These are phyloP conservation scores for Phainopepla nitens DNA, from an alignment of 2,113 vertebrate species.

Conservation along the genomic window DNA sequence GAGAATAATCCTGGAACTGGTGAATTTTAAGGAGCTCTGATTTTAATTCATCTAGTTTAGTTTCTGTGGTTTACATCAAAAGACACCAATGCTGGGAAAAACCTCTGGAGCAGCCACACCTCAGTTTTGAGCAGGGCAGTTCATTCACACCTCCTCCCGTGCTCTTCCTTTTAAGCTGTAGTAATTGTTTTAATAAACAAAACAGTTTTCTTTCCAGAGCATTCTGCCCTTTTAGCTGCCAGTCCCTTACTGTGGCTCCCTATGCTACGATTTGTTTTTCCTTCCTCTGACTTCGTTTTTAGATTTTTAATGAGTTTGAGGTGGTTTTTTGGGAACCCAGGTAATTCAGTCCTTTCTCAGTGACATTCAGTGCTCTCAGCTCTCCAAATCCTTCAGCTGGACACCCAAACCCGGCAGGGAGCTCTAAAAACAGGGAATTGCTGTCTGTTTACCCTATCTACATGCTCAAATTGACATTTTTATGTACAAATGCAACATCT, in stretches of 20 bases:
- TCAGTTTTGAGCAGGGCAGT: conserved; percentile 31
- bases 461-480: background rate
- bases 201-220: conserved; percentile 34
- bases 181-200: conserved; percentile 59
- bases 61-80: conserved; percentile 69
- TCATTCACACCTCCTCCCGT: conserved; percentile 47
- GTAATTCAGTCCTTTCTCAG: background rate
- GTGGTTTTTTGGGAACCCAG: background rate
- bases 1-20: conserved; percentile 35
- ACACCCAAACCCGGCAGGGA: background rate
- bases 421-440: background rate
- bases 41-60: conserved; percentile 51
- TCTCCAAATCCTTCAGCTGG: background rate
- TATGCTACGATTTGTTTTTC: background rate
- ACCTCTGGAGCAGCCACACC: conserved; percentile 56
- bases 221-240: background rate
- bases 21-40: conserved; percentile 61
- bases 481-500: background rate
- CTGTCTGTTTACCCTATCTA: background rate
- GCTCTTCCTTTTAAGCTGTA: conserved; percentile 37
- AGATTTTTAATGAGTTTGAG: background rate
- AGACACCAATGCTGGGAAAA: conserved; percentile 60
- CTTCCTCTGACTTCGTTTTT: background rate
- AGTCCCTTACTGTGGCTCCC: background rate
- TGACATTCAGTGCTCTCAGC: background rate